Base-by-base conservation (phyloP, 2,113 vertebrate species). In the Ifrita kowaldi region DNA sequence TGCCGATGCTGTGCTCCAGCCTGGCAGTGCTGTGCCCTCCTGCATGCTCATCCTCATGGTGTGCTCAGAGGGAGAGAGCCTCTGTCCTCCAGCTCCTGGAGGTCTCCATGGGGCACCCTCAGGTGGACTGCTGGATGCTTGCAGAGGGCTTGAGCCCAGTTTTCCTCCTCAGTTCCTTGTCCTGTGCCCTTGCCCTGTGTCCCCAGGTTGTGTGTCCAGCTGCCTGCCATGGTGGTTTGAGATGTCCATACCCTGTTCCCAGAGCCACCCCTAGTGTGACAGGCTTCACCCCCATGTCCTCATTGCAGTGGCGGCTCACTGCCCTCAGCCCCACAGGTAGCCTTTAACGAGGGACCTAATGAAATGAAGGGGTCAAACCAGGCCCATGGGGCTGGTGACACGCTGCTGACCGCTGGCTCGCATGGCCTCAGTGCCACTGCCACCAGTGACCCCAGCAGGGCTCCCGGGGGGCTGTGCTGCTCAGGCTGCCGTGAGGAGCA, bases 401-500 rank as follows among this genome's bases (percentile, higher is more conserved):
- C 7, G 21, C 76, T 89, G 69, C 63, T 85, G 69, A 35, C 49
- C 27, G 9, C 35, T 0, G 0, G n/a, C 24, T 71, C 1, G 0
- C 11, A 3, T 1, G 13, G 53, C 16, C 74, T 68, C 1, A 0
- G 18, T 71, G 82, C n/a, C 47, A 20, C 14, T 6, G 78, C 62
- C 67, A 44, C 67, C 57, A 59, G 70, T 4, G 5, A 76, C n/a
- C 42, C 60, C 65, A 37, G 55, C 10, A 16, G 30, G 30, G 17
- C 1, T 32, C 46, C 41, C 44, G 0, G 0, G 33, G 30, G 37
- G 37, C 59, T 60, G 26, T 60, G 49, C 47, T 1, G 1, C 65
- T 21, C 1, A 0, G 37, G 21, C 39, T 3, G 1, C 59, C 0
- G 0, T 1, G 2, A 62, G 59, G 7, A 86, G 56, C 13, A 50